Base-by-base conservation (phyloP, 2,888 invertebrate species). In the Serrognathus titanus region DNA sequence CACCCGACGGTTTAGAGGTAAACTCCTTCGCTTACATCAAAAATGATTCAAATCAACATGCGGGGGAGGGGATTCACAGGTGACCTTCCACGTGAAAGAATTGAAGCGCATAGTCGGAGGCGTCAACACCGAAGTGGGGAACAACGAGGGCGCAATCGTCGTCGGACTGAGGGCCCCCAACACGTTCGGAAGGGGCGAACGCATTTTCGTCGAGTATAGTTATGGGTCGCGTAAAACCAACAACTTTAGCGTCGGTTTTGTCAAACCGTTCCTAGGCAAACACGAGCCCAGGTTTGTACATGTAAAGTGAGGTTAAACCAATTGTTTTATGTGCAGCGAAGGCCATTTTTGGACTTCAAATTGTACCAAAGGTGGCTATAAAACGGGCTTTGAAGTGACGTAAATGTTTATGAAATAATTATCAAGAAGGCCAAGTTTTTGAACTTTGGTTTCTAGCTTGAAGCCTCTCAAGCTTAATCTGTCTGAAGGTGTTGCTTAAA, bases 21-120 rank as follows among this genome's bases (percentile, higher is more conserved):
- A 66, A 60, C 54, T n/a, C 3, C 16, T 16, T 16, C 16, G 9
- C 39, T 58, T 49, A n/a, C 13, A 13, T 9, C 13, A 24, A 41
- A 24, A 41, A 39, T 31, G 48, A 20, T 46, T 35, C 2, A 1
- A n/a, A 4, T 13, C 38, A n/a, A 9, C 40, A 48, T 41, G 11
- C n/a, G 11, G 39, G 10, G 10, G 40, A 4, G 12, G 20, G 13
- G n/a, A n/a, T 73, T 16, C 2, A 48, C 77, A 92, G 85, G 88
- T 96, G 38, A 92, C 92, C 13, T 95, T 95, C 72, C 86, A 87
- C 64, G 96, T 96, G 40, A 83, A 84, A 53, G 97, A 98, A 78
- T 74, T 89, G 64, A 87, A 88, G 11, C 80, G 92, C n/a, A 74
- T 95, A 16, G 86, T 88, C 52, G 97, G 95, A 12, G 90, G 91